These are phyloP conservation scores for Bombus balteatus DNA, from an alignment of 1,140 invertebrate species.

Conservation along the genomic window DNA sequence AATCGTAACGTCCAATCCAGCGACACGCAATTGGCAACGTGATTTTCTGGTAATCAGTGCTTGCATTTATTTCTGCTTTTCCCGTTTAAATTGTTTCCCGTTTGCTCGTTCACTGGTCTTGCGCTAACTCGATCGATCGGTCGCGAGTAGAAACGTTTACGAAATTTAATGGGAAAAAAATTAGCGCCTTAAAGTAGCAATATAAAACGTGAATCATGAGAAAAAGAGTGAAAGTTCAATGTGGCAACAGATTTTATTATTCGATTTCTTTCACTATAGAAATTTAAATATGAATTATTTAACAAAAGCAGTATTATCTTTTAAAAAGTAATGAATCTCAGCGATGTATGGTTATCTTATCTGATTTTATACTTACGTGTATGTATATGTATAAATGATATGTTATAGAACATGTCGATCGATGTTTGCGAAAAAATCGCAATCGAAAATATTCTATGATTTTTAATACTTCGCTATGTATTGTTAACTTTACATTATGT, in stretches of 20 bases:
- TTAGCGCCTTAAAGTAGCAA: background rate
- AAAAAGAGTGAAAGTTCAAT: background rate
- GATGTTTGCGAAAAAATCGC: too few species aligned
- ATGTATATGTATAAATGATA: too few species aligned
- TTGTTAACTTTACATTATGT: background rate
- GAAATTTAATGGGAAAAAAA: background rate
- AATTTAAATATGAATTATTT: background rate
- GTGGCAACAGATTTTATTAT: background rate
- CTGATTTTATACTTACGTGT: too few species aligned
- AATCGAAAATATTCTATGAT: too few species aligned
- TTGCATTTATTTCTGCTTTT: conserved; percentile 43
- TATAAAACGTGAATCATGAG: background rate
- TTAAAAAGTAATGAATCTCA: too few species aligned
- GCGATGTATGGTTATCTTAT: background rate
- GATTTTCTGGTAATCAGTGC: conserved; percentile 63
- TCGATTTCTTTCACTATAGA: background rate
- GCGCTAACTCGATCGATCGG: background rate
- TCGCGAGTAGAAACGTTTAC: background rate
- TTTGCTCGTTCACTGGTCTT: background rate
- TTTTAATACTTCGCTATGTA: too few species aligned
- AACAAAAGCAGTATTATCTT: background rate
- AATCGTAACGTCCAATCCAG: conserved; percentile 54
- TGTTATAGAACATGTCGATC: too few species aligned
- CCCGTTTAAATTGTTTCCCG: conserved; percentile 29
- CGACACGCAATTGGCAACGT: conserved; percentile 61